phyloP scores from a whole-genome alignment of 2,113 vertebrate genomes.

The Chelonoidis abingdonii region DNA sequence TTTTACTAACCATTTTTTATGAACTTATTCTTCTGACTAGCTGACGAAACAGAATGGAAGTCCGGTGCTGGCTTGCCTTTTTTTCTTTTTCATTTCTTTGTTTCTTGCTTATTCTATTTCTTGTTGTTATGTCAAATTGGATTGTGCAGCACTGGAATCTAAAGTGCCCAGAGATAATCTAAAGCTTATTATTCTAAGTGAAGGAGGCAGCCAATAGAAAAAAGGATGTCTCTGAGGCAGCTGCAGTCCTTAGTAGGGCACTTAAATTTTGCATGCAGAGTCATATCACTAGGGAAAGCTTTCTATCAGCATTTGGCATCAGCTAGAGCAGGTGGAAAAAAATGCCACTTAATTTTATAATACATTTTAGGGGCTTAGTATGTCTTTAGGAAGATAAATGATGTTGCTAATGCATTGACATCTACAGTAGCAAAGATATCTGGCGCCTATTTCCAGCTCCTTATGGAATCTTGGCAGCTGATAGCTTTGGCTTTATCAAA shows the following conservation, averaged over 20 bases:
- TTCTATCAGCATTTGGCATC: background rate
- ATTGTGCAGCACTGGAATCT: constrained; percentile 39
- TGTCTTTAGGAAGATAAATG: constrained; percentile 44
- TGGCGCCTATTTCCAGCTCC: constrained; percentile 49
- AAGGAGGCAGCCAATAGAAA: constrained; percentile 39
- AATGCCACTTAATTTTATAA: constrained; percentile 56
- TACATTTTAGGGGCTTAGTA: constrained; percentile 28
- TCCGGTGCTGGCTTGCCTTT: background rate
- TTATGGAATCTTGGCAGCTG: constrained; percentile 61
- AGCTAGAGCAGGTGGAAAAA: constrained; percentile 49
- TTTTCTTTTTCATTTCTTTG: background rate
- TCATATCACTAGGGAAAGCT: background rate
- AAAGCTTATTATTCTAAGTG: constrained; percentile 66
- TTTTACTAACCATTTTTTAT: background rate
- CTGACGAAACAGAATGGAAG: background rate
- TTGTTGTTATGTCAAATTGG: constrained; percentile 36
- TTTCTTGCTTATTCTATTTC: background rate
- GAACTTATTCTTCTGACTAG: background rate
- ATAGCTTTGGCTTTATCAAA: constrained; percentile 56
- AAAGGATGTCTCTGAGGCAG: background rate
- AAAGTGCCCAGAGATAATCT: constrained; percentile 47
- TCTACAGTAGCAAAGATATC: constrained; percentile 22
- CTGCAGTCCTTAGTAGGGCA: constrained; percentile 19
- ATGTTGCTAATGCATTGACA: constrained; percentile 15
- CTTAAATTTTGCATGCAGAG: constrained; percentile 7